Conservation (phyloP, 1,140 invertebrate species). For the Globodera rostochiensis region DNA sequence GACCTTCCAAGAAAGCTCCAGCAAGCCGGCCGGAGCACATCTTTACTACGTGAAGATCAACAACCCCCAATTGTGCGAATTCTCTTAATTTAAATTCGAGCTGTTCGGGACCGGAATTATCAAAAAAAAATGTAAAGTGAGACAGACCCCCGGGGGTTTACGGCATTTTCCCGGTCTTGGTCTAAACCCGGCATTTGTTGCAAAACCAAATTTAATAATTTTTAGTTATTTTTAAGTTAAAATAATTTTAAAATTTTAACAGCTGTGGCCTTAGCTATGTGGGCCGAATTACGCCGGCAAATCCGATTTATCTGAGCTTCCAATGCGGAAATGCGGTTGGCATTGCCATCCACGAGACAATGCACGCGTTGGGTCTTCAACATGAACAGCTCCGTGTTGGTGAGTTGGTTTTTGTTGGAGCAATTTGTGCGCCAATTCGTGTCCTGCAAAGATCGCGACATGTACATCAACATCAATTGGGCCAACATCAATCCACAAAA, state of each 20-base stretch:
- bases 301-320: slow-evolving; percentile 55
- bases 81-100: neutral
- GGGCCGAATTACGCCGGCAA: slow-evolving; percentile 48
- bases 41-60: slow-evolving; percentile 56
- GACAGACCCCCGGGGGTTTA: neutral
- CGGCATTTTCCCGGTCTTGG: too few relatives aligned
- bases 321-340: slow-evolving; percentile 58
- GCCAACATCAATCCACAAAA: slow-evolving; percentile 68
- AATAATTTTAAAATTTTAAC: neutral
- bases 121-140: neutral
- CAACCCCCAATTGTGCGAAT: slow-evolving; percentile 39
- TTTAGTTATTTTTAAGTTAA: neutral
- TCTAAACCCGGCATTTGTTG: too few relatives aligned
- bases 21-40: slow-evolving; percentile 45
- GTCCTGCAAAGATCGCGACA: slow-evolving; percentile 67
- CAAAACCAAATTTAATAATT: too few relatives aligned
- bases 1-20: slow-evolving; percentile 44
- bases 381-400: slow-evolving; percentile 70
- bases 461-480: slow-evolving; percentile 68
- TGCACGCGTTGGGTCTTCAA: slow-evolving; percentile 66
- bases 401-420: neutral
- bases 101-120: neutral
- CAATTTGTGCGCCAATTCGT: neutral
- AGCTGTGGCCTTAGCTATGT: slow-evolving; percentile 59
- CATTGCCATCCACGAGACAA: slow-evolving; percentile 63